phyloP scores from a whole-genome alignment of 2,888 invertebrate species.

The Ichneumoninae sp. region DNA sequence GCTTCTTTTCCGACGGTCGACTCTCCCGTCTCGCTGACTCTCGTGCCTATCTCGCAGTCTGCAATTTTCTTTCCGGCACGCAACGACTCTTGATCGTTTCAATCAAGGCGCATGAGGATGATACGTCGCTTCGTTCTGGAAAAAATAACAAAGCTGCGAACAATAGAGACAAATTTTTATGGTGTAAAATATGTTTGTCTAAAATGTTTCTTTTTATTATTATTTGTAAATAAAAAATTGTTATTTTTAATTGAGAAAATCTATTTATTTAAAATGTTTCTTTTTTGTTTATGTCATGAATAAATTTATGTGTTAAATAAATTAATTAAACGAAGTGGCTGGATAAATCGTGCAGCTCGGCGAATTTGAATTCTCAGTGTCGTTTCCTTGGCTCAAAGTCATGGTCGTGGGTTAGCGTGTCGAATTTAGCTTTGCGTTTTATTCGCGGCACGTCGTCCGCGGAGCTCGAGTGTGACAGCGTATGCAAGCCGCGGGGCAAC shows the following conservation, averaged over 20 bases:
- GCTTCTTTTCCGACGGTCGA: conserved; percentile 71
- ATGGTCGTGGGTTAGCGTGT: background rate
- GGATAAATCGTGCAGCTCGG: background rate
- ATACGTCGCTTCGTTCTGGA: background rate
- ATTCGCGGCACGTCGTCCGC: background rate
- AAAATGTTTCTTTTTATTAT: background rate
- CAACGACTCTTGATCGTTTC: background rate
- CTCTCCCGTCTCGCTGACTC: background rate
- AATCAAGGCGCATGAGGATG: background rate
- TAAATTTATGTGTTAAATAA: background rate
- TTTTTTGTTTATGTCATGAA: too few species aligned
- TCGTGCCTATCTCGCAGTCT: background rate
- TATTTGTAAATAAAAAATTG: background rate
- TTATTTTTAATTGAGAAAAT: background rate
- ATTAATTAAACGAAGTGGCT: background rate
- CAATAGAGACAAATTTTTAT: background rate
- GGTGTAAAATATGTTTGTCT: background rate
- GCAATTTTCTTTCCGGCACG: background rate
- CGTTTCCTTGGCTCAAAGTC: background rate
- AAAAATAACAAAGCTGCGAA: background rate
- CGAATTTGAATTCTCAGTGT: background rate
- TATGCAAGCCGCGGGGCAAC: conserved; percentile 7
- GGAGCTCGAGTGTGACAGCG: background rate
- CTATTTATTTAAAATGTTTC: background rate
- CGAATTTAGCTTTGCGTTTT: background rate